phyloP scores from a whole-genome alignment of 2,113 vertebrate species.

The Meriones unguiculatus region DNA sequence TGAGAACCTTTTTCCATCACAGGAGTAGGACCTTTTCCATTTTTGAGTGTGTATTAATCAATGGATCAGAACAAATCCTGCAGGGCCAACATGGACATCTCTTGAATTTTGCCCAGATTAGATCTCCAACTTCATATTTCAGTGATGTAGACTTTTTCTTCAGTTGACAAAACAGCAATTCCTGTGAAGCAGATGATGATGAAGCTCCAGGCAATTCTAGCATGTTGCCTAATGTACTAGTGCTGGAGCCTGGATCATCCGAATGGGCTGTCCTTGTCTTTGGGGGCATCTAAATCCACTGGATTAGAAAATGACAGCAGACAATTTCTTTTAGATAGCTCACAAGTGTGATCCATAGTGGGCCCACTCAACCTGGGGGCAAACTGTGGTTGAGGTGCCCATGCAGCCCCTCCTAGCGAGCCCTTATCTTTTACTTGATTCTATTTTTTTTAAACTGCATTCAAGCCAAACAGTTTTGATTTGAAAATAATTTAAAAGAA shows the following conservation, averaged over 20 bases:
- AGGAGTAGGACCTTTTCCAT: slow-evolving; percentile 87
- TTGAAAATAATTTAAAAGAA: neutral
- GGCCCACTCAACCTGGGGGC: slow-evolving; percentile 85
- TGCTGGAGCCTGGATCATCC: slow-evolving; percentile 84
- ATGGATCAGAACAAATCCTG: slow-evolving; percentile 92
- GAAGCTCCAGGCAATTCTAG: slow-evolving; percentile 84
- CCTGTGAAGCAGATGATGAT: slow-evolving; percentile 83
- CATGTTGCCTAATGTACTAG: slow-evolving; percentile 84
- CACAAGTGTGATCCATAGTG: slow-evolving; percentile 93
- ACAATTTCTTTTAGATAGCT: slow-evolving; percentile 89
- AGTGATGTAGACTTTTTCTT: slow-evolving; percentile 91
- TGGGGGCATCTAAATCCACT: slow-evolving; percentile 87
- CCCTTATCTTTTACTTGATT: neutral
- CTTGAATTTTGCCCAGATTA: slow-evolving; percentile 98
- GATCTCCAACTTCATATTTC: slow-evolving; percentile 95
- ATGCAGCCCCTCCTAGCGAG: too few relatives aligned
- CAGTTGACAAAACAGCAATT: slow-evolving; percentile 85
- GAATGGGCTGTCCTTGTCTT: slow-evolving; percentile 87
- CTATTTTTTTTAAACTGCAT: neutral
- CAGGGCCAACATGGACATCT: slow-evolving; percentile 99
- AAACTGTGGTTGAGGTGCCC: too few relatives aligned
- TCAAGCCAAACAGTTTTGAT: slow-evolving; percentile 8
- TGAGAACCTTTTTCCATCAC: slow-evolving; percentile 6
- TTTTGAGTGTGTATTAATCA: slow-evolving; percentile 92
- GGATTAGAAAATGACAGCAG: slow-evolving; percentile 88